These are phyloP conservation scores for Caenorhabditis auriculariae DNA, from an alignment of 2,888 invertebrate species.

Conservation along the genomic window DNA sequence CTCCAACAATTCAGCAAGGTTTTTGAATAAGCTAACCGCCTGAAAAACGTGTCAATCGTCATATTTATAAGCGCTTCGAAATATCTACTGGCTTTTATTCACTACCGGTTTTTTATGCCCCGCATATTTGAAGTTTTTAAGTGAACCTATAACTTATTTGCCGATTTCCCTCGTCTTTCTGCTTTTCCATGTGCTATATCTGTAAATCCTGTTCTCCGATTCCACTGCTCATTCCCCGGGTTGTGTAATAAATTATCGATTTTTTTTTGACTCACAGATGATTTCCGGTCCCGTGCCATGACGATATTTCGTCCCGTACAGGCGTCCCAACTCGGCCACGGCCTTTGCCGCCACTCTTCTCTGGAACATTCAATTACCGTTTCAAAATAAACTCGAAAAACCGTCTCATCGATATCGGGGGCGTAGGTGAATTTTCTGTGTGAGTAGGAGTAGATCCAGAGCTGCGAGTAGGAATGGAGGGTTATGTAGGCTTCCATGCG, in stretches of 20 bases:
- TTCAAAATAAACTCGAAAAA: constrained; percentile 16
- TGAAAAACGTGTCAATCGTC: too few species aligned
- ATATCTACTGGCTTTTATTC: too few species aligned
- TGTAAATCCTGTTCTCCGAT: background rate
- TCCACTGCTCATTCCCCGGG: too few species aligned
- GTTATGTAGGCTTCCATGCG: constrained; percentile 58
- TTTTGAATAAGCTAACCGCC: too few species aligned
- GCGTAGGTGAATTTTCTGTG: constrained; percentile 56
- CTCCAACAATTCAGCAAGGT: too few species aligned
- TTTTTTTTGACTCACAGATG: constrained; percentile 48
- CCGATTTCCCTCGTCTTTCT: background rate
- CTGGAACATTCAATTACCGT: constrained; percentile 34
- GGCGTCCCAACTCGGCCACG: constrained; percentile 48
- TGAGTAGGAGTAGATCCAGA: constrained; percentile 62
- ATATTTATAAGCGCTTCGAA: too few species aligned
- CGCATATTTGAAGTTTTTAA: too few species aligned
- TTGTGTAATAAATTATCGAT: too few species aligned
- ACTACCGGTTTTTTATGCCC: too few species aligned
- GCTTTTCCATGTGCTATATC: constrained; percentile 2
- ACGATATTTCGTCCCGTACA: constrained; percentile 59
- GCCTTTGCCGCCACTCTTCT: constrained; percentile 56
- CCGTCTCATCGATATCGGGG: constrained; percentile 58
- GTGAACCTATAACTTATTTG: too few species aligned
- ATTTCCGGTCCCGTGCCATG: constrained; percentile 62
- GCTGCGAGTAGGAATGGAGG: constrained; percentile 59